Conservation (phyloP, 2,113 vertebrate genomes). For the Guaruba guarouba region DNA sequence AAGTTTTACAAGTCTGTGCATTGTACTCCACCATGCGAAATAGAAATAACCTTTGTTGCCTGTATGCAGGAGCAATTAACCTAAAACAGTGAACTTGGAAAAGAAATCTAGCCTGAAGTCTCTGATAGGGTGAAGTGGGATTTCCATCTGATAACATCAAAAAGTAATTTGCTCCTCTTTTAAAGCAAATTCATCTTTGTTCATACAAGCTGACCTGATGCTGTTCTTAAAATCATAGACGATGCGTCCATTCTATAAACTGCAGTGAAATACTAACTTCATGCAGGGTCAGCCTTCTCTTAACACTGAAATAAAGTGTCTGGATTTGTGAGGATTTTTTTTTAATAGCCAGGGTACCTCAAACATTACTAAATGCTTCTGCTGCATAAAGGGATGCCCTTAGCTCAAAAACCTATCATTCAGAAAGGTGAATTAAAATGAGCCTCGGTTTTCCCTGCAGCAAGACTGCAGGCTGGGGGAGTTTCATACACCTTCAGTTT, state of each 20-base stretch:
- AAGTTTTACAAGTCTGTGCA: neutral
- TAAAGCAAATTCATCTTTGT: neutral
- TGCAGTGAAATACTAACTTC: neutral
- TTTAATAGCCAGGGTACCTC: neutral
- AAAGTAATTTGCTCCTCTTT: neutral
- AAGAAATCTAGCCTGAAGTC: neutral
- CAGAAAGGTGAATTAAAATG: neutral
- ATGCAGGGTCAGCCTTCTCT: neutral
- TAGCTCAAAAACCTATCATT: neutral
- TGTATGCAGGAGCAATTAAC: neutral
- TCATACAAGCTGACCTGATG: neutral
- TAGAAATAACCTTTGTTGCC: neutral
- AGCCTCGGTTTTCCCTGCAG: neutral
- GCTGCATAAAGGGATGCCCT: neutral
- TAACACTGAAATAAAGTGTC: neutral
- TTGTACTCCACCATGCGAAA: neutral
- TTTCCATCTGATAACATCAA: neutral
- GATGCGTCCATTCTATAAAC: neutral
- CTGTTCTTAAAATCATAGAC: neutral
- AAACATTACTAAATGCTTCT: neutral
- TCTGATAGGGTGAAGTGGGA: neutral
- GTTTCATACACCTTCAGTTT: neutral
- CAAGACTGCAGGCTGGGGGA: neutral
- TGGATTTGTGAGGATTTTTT: neutral
- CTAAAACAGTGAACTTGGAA: neutral